A percentile compares a stretch with the other conserved stretches of the same genome.
phyloP scores from a whole-genome alignment of 2,888 invertebrate species.

The Lypha dubia region DNA sequence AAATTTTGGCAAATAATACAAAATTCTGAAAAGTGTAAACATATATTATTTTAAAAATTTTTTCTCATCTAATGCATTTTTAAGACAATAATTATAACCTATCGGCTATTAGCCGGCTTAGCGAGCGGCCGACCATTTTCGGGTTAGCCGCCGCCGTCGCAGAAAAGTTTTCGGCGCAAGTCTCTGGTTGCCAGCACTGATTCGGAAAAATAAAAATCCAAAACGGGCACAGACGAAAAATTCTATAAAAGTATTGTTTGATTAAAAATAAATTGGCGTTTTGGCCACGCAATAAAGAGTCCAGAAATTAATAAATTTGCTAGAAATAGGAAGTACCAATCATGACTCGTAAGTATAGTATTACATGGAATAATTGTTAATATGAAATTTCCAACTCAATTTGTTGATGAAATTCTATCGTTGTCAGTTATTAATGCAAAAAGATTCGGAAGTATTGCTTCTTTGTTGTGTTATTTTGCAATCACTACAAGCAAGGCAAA shows the following conservation, averaged over 20 bases:
- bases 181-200: slow-evolving; percentile 63
- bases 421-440: neutral
- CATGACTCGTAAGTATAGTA: slow-evolving; percentile 72
- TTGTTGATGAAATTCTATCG: slow-evolving; percentile 6
- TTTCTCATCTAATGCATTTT: no score
- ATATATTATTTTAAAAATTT: no score
- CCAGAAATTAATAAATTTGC: slow-evolving; percentile 35
- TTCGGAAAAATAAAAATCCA: slow-evolving; percentile 49
- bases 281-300: slow-evolving; percentile 73
- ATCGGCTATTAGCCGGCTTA: no score
- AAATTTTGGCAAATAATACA: no score
- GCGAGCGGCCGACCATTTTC: no score
- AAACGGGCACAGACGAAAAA: slow-evolving; percentile 53
- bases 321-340: slow-evolving; percentile 20
- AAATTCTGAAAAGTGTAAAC: no score
- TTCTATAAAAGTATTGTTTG: slow-evolving; percentile 31
- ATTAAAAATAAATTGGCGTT: slow-evolving; percentile 58
- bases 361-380: neutral
- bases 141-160: no score
- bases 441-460: neutral
- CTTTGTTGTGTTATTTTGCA: neutral
- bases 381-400: no score
- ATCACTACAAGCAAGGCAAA: no score
- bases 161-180: no score
- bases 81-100: no score